These are phyloP conservation scores for Macrochelys suwanniensis DNA, from an alignment of 2,797 vertebrate species.

Conservation along the genomic window DNA sequence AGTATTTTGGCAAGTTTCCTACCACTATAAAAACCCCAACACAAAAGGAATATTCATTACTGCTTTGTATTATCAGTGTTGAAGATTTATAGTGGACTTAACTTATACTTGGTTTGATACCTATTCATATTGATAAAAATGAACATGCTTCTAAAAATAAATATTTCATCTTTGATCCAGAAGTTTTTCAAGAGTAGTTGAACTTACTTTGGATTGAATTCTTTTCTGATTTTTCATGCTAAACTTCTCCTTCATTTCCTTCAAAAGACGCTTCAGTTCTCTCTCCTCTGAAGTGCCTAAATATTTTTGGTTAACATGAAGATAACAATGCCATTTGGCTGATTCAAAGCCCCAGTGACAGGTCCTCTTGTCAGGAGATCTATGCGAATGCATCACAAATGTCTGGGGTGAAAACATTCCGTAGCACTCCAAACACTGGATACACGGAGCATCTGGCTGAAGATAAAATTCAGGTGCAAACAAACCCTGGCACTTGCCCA, in stretches of 20 bases:
- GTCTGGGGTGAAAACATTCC: conserved; percentile 97
- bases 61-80: conserved; percentile 36
- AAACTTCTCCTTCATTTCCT: conserved; percentile 98
- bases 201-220: conserved; percentile 92
- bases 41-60: conserved; percentile 31
- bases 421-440: conserved; percentile 97
- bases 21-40: not conserved
- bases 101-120: conserved; percentile 56
- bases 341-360: conserved; percentile 99
- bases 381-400: conserved; percentile 98
- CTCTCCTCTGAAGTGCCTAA: conserved; percentile 89
- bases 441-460: conserved; percentile 92
- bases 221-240: conserved; percentile 88
- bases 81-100: conserved; percentile 45
- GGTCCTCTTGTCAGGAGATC: conserved; percentile 97
- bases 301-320: conserved; percentile 95
- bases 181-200: conserved; percentile 24
- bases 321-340: conserved; percentile 97
- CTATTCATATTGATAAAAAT: conserved; percentile 33
- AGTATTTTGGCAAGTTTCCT: not conserved
- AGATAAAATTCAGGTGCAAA: conserved; percentile 96
- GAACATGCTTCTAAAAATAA: not conserved
- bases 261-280: conserved; percentile 89
- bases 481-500: conserved; percentile 97
- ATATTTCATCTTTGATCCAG: not conserved